phyloP scores from a whole-genome alignment of 2,888 invertebrate genomes.

The Chironomus riparius region DNA sequence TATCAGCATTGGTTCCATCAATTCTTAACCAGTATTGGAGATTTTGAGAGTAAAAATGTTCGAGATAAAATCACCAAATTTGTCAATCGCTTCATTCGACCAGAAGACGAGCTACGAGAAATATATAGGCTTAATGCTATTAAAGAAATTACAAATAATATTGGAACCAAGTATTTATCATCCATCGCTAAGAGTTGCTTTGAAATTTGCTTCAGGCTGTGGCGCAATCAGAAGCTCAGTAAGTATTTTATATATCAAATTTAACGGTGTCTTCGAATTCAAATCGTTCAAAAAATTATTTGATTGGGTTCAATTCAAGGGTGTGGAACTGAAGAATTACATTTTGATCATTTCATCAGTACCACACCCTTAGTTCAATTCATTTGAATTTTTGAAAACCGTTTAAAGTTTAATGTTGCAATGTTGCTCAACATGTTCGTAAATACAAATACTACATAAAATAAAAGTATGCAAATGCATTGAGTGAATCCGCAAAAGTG shows the following conservation, averaged over 20 bases:
- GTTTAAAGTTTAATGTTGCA: too few species aligned
- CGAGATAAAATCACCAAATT: not conserved
- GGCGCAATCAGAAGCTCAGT: not conserved
- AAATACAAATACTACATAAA: too few species aligned
- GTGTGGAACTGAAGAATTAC: too few species aligned
- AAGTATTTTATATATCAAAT: not conserved
- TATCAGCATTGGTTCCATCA: constrained; percentile 2
- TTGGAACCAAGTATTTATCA: not conserved
- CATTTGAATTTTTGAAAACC: too few species aligned
- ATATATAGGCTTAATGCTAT: constrained; percentile 7
- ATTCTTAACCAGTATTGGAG: not conserved
- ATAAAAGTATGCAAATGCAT: not conserved
- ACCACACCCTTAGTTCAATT: too few species aligned
- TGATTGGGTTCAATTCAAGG: too few species aligned
- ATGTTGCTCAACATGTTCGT: too few species aligned
- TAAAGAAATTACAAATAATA: constrained; percentile 1
- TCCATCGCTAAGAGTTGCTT: constrained; percentile 17
- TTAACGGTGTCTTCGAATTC: too few species aligned
- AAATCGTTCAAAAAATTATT: too few species aligned
- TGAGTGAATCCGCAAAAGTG: not conserved
- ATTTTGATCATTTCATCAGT: too few species aligned
- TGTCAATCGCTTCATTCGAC: not conserved
- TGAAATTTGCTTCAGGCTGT: constrained; percentile 9
- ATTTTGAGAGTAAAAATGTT: not conserved
- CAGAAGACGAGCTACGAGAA: not conserved